Evolutionary conservation across 1,140 invertebrate species (phyloP), one percentile per base, ranked within the genome.

Genomic region (Calliphora vicina): DNA sequence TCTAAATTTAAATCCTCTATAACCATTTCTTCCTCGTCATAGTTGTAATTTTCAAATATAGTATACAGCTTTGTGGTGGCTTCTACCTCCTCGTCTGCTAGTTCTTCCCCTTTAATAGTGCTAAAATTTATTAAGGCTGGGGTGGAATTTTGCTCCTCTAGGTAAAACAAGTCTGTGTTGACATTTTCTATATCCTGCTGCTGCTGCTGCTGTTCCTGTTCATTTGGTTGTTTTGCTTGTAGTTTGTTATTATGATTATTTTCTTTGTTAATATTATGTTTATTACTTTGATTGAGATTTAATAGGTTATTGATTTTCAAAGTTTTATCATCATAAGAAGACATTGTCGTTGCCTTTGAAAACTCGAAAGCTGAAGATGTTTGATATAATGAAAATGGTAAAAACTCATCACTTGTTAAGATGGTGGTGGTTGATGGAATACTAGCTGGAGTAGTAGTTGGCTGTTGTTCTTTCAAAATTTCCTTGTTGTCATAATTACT

Each of bases 221-320:
- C 42, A 6, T 43, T 43, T 43, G 20, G 3, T 76, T 4, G 0
- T 76, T 23, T 76, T 76, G 20, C 5, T 76, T 42, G 6, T 42
- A n/a, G 1, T 42, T 43, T 29, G 5, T 42, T 26, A 1, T 72
- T 27, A 72, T 12, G 8, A 72, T 10, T 42, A 20, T 76, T 1
- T 71, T 61, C 61, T 67, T 67, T 67, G n/a, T 67, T 42, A 43
- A 43, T 35, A 35, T 74, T n/a, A 27, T 29, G 72, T 20, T 27
- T 23, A 43, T 78, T 23, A 57, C 61, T 85, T 82, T 83, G 83
- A 85, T 85, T 85, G 80, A 80, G 74, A 84, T 86, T 85, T 84
- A 85, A 86, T 85, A 85, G 84, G 42, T 84, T 85, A 85, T 87
- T 85, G 87, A 86, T 87, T 87, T 84, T 85, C 67, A 85, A 87